Evolutionary conservation across 2,888 invertebrate species (phyloP), one percentile per base, ranked within the genome.

Genomic region (Nesidiocoris tenuis): DNA sequence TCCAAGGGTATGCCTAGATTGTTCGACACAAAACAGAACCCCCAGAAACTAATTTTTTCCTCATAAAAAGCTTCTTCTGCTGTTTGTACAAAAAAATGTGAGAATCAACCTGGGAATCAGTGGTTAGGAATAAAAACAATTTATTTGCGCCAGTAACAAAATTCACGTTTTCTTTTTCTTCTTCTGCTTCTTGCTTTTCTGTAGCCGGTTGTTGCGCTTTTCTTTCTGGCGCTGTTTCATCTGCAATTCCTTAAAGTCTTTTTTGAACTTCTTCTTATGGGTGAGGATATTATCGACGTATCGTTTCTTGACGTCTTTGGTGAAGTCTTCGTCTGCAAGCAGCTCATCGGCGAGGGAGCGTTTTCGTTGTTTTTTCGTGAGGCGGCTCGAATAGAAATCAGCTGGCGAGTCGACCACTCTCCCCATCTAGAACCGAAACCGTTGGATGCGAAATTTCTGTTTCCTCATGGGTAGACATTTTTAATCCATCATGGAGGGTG

Each of bases 311-410:
- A 91, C 93, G 80, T 90, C 92, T 82, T 90, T 90, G 79, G 90
- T 88, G 82, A 95, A 93, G 79, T 94, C 90, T 0, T 93, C 92
- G 85, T 98, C 95, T 0, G 92, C 92, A 82, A 98, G 84, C 1
- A 98, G 86, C 82, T 99, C 98, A 80, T 98, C 97, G 0, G 98
- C 96, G 81, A 98, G 87, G 0, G 96, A 95, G 76, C 89, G 87
- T 84, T 96, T 97, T 23, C 96, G 87, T 81, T 95, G 90, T 82
- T 94, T 95, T 81, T 91, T 93, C 0, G 94, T 91, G 77, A 96
- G 83, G 65, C 96, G 88, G 76, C 91, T 90, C 81, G 88, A 91
- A 81, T 95, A 95, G 84, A 92, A 95, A 83, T 98, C 98, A 64
- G 93, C 84, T 0, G 95, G 88, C 16, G 92, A 90, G 83, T 96